Evolutionary conservation across 2,113 vertebrate species (phyloP), one percentile per base, ranked within the genome.

Genomic region (Corydoras maculifer): DNA sequence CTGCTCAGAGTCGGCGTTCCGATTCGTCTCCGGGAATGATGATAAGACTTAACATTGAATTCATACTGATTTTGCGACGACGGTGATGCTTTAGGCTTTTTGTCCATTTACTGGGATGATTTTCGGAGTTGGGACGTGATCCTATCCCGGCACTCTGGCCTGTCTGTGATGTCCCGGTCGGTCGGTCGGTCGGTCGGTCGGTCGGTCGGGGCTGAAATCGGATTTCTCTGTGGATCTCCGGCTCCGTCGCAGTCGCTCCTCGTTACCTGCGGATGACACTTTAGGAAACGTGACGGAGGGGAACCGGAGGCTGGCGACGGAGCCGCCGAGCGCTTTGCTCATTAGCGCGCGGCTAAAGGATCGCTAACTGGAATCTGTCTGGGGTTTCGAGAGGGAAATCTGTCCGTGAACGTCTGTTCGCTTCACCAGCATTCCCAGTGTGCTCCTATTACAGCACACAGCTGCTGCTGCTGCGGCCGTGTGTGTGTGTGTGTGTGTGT

Each of bases 361-460:
- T 69, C 18, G 25, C 58, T 61, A 61, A 61, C 43, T 60, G 58
- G 48, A 58, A 53, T 62, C 68, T 70, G 29, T 70, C 68, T 70
- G 68, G 68, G 68, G 59, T 62, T 70, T 62, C 53, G 53, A 18
- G 68, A 62, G 59, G 62, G 49, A 62, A 70, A 58, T 72, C 53
- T 64, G 70, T 55, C 70, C 51, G 48, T 48, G 54, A 65, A 53
- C 35, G 54, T 65, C 32, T 65, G 62, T 72, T 72, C 55, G 15
- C 57, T 65, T 65, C 62, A 65, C 18, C 62, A 65, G 62, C 70
- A 72, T 62, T 65, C 53, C 62, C 30, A 65, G 31, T 50, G 35
- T 59, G 18, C 62, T 65, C 68, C 53, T 70, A 70, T 70, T 70
- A 70, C 68, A 62, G 48, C 62, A 59, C 54, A 58, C 62, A 65